Evolutionary conservation across 2,113 vertebrate species (phyloP).

Genomic region (Semnopithecus entellus): DNA sequence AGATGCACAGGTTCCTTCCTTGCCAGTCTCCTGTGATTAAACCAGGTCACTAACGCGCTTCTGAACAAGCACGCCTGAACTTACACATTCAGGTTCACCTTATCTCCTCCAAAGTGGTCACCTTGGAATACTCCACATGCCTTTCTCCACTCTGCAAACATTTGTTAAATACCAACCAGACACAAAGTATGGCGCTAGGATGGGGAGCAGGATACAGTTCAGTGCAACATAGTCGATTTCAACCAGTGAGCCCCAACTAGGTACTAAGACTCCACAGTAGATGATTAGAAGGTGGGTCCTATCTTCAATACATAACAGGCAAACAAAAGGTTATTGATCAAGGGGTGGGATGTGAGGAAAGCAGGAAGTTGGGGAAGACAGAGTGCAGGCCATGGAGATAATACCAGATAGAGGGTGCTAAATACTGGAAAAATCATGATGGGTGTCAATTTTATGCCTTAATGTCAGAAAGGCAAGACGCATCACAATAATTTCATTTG

Average conservation of each 20-base stretch:
- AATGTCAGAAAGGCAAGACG: slow-evolving; percentile 28
- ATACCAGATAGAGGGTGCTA: not conserved
- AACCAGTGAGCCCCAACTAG: not conserved
- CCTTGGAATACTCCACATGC: not conserved
- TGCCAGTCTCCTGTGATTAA: slow-evolving; percentile 55
- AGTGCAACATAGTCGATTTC: not conserved
- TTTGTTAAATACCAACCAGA: not conserved
- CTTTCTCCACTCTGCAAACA: not conserved
- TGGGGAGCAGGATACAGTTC: not conserved
- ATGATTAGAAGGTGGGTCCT: not conserved
- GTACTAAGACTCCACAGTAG: not conserved
- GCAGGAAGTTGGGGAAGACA: too few relatives aligned
- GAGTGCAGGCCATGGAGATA: too few relatives aligned
- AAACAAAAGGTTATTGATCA: not conserved
- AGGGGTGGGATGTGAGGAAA: not conserved
- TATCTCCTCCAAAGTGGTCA: not conserved
- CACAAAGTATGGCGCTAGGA: not conserved
- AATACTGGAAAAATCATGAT: not conserved
- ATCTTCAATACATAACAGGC: not conserved
- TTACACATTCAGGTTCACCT: not conserved
- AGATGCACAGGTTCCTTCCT: slow-evolving; percentile 33
- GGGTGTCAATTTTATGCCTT: not conserved
- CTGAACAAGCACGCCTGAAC: not conserved
- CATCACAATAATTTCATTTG: not conserved
- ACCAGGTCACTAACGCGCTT: slow-evolving; percentile 38